Conservation (phyloP, 1,140 invertebrate genomes). For the Diploscapter pachys region DNA sequence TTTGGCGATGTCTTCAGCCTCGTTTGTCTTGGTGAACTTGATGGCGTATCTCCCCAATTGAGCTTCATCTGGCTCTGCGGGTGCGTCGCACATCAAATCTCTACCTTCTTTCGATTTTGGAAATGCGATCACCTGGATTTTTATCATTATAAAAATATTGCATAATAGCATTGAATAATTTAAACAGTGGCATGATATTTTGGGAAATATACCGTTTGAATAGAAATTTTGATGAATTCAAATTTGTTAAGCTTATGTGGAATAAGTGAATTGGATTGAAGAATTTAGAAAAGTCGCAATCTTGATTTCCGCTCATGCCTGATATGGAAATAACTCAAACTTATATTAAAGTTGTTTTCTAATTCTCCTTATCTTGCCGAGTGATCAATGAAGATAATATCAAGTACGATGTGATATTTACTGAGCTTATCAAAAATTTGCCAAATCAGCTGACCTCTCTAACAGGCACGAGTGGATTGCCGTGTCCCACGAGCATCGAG, state of each 20-base stretch:
- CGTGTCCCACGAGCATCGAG: conserved; percentile 38
- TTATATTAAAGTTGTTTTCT: neutral
- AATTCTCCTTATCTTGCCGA: no score
- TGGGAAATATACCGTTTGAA: no score
- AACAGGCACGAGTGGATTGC: conserved; percentile 69
- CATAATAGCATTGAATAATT: no score
- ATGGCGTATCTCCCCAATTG: conserved; percentile 46
- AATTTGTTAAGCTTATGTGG: neutral
- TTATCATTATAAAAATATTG: no score
- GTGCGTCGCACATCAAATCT: conserved; percentile 81
- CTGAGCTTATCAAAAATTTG: neutral
- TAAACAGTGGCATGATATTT: no score
- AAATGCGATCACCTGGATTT: conserved; percentile 72
- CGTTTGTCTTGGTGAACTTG: neutral
- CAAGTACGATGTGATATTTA: no score
- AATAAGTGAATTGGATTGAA: neutral
- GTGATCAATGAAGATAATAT: no score
- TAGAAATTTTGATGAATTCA: neutral
- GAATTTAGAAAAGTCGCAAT: neutral
- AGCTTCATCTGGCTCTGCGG: conserved; percentile 70
- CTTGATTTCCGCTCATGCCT: neutral
- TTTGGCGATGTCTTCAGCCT: neutral
- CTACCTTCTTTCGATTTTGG: conserved; percentile 85
- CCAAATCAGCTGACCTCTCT: conserved; percentile 73
- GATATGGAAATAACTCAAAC: neutral